Base-by-base conservation (phyloP, 2,113 vertebrate genomes). In the Triplophysa dalaica region DNA sequence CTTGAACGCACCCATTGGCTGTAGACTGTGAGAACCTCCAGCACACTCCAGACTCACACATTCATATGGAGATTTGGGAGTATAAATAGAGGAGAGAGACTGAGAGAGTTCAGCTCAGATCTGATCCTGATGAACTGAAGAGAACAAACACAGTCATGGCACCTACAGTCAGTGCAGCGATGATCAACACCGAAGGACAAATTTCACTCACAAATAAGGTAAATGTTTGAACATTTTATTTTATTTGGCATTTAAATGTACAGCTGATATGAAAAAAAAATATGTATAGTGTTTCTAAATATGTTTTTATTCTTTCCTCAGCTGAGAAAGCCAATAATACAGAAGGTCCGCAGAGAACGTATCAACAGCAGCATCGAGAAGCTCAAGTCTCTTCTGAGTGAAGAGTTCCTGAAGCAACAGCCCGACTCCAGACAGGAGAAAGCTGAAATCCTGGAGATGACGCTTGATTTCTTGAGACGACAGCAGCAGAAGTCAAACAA, bases 351-450 rank as follows among this genome's bases (percentile, higher is more conserved):
- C 50, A 87, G 92, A 86, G 92, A 88, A 72, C 83, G 83, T 1
- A 88, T 88, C 75, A 87, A 86, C 84, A 84, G 79, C 84, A 85
- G 87, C 85, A 88, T 85, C 17, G 83, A 87, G 75, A 85, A 86
- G 75, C 85, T 86, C 66, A 87, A 85, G 75, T 64, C 75, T 70
- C 81, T 86, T 26, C 81, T 89, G 83, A 66, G 62, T 41, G 78
- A 61, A 83, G 83, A 87, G 92, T 91, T 93, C 60, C 86, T 93
- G 48, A 84, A 86, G 75, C 90, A 93, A 81, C 90, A 93, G 76
- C 91, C 92, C 1, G 90, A 93, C 84, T 93, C 90, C 74, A 94
- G 92, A 88, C 91, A 93, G 60, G 93, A 93, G 88, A 94, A 94
- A 86, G 92, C 92, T 0, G 92, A 93, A 81, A 91, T 93, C 85